Evolutionary conservation across 2,113 vertebrate species (phyloP).

Genomic region (Dipodomys spectabilis): DNA sequence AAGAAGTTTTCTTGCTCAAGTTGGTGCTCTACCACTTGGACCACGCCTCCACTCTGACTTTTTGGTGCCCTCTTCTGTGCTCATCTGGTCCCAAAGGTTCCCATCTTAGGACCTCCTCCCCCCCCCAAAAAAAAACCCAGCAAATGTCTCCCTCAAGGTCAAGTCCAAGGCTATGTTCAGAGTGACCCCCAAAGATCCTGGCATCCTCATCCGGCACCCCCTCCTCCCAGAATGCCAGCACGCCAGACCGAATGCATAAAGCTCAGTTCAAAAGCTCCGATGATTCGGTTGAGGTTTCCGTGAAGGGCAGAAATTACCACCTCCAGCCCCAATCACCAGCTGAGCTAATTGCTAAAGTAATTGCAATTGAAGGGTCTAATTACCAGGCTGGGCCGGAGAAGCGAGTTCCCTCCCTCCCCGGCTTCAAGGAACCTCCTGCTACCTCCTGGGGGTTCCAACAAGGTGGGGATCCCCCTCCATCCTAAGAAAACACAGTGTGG

Average conservation of each 20-base stretch:
- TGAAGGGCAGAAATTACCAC: constrained; percentile 81
- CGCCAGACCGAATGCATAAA: constrained; percentile 33
- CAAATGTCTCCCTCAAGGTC: background rate
- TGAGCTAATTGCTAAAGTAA: constrained; percentile 89
- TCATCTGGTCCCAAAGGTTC: too few species aligned
- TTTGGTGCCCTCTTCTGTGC: too few species aligned
- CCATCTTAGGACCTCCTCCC: background rate
- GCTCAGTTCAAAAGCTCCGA: background rate
- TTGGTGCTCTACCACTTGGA: too few species aligned
- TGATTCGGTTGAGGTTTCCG: background rate
- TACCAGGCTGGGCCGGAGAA: constrained; percentile 84
- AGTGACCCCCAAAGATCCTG: background rate
- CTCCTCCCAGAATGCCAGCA: background rate
- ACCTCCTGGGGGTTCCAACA: constrained; percentile 30
- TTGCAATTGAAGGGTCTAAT: constrained; percentile 87
- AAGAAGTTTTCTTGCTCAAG: too few species aligned
- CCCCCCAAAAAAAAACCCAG: background rate
- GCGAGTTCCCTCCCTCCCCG: constrained; percentile 62
- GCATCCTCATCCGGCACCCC: background rate
- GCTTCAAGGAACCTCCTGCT: constrained; percentile 37
- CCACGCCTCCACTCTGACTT: too few species aligned
- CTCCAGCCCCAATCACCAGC: constrained; percentile 85
- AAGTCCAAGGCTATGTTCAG: background rate
- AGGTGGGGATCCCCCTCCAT: background rate
- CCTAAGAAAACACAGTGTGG: background rate